phyloP scores from a whole-genome alignment of 2,797 vertebrate genomes.

The Rhynchotus rufescens region DNA sequence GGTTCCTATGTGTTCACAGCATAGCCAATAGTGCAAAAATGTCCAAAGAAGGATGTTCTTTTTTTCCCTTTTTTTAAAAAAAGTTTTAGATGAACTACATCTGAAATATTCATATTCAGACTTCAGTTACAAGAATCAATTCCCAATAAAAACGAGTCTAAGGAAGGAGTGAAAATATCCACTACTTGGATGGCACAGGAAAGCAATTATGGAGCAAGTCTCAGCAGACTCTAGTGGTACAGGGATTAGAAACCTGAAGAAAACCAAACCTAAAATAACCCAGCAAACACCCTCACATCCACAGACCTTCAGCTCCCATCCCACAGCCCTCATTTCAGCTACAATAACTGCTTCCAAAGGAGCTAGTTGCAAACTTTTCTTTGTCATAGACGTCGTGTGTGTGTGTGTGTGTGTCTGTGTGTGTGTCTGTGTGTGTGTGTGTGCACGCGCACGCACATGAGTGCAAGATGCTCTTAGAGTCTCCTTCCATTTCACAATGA shows the following conservation, averaged over 20 bases:
- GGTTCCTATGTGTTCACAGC: not conserved
- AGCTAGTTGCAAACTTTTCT: not conserved
- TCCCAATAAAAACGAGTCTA: not conserved
- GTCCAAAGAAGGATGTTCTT: not conserved
- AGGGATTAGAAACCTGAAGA: not conserved
- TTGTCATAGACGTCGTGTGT: too few species aligned
- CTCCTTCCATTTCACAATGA: not conserved
- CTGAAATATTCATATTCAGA: not conserved
- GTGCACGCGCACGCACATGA: too few species aligned
- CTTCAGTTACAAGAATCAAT: not conserved
- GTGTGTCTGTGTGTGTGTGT: fast-evolving
- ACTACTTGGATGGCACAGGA: not conserved
- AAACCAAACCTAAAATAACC: not conserved
- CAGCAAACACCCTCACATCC: not conserved
- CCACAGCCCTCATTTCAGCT: fast-evolving
- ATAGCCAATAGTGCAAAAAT: not conserved
- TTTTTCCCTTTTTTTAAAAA: not conserved
- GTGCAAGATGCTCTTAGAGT: not conserved
- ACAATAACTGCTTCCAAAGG: not conserved
- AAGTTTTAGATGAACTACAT: not conserved
- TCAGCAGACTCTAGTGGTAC: fast-evolving
- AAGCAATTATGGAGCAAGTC: not conserved
- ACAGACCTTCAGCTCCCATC: not conserved
- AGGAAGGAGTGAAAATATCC: not conserved
- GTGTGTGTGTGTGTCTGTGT: fast-evolving